Evolutionary conservation across 2,797 vertebrate species (phyloP), one percentile per base, ranked within the genome.

Genomic region (Rhodeus uyekii): DNA sequence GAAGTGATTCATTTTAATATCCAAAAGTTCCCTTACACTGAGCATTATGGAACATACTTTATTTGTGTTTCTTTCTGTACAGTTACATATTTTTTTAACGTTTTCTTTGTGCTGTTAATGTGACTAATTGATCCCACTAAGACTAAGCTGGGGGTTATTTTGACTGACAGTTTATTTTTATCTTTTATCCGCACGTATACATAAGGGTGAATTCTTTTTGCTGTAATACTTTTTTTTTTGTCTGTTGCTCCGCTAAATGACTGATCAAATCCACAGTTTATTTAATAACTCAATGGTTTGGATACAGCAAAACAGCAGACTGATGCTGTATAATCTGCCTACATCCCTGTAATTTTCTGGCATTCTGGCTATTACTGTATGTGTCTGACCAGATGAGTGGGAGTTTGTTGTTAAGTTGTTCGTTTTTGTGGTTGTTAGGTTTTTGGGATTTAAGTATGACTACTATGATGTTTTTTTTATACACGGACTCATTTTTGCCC

Each of bases 381-480:
- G 83, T 88, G 67, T 88, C 18, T 50, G 76, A 27, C 29, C 79
- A 84, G 84, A 67, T 86, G 46, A 38, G 76, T 76, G 76, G 83
- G 34, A 32, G 38, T 55, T 9, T 71, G 29, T 18, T 60, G 22
- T 55, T 74, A 10, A 64, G 16, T 24, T 65, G 22, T 60, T 53
- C 2, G 16, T 42, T 46, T 44, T 63, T n/a, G 27, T 61, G 71
- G 19, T 13, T 36, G 9, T 63, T 38, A 27, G 32, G 68, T 64
- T 2, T 1, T 53, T 27, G 42, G 27, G 67, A 61, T 80, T 80
- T 65, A 27, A 50, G 14, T 36, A 82, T 78, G 63, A 85, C 84
- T 82, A 78, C 80, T 75, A 78, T 87, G 77, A 88, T 75, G 79
- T 76, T 48, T 85, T 36, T 82, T 67, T 67, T 73, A n/a, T 80